Evolutionary conservation across 2,113 vertebrate genomes (phyloP).

Genomic region (Speoplatyrhinus poulsoni): DNA sequence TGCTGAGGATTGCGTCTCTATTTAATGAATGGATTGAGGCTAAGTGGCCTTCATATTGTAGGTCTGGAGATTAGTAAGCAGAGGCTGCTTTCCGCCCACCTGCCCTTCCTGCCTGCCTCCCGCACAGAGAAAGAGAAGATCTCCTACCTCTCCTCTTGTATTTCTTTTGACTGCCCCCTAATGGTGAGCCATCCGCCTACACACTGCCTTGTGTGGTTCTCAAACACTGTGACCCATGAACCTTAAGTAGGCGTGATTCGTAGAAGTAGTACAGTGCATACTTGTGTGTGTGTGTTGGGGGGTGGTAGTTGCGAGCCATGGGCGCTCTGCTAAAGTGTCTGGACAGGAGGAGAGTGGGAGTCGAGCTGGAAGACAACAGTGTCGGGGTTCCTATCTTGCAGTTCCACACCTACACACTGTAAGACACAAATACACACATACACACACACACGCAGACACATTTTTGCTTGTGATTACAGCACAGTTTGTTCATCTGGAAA

Average conservation of each 20-base stretch:
- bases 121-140: conserved; percentile 86
- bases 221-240: not conserved
- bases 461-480: conserved; percentile 17
- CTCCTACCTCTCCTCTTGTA: conserved; percentile 87
- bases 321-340: conserved; percentile 93
- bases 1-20: not conserved
- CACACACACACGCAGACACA: not conserved
- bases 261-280: not conserved
- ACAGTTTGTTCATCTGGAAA: conserved; percentile 28
- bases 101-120: conserved; percentile 84
- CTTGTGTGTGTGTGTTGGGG: not conserved
- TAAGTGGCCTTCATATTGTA: conserved; percentile 34
- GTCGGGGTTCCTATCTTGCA: conserved; percentile 87
- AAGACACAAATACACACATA: conserved; percentile 46
- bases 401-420: conserved; percentile 88
- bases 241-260: not conserved
- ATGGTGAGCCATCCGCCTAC: conserved; percentile 71
- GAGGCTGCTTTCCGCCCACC: conserved; percentile 85
- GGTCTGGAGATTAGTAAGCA: conserved; percentile 90
- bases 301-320: conserved; percentile 81
- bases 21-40: not conserved
- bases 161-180: conserved; percentile 88
- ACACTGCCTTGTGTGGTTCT: conserved; percentile 22
- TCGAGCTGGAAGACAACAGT: conserved; percentile 88
- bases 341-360: conserved; percentile 88